phyloP scores from a whole-genome alignment of 2,888 invertebrate genomes.

The Galerucella calmariensis region DNA sequence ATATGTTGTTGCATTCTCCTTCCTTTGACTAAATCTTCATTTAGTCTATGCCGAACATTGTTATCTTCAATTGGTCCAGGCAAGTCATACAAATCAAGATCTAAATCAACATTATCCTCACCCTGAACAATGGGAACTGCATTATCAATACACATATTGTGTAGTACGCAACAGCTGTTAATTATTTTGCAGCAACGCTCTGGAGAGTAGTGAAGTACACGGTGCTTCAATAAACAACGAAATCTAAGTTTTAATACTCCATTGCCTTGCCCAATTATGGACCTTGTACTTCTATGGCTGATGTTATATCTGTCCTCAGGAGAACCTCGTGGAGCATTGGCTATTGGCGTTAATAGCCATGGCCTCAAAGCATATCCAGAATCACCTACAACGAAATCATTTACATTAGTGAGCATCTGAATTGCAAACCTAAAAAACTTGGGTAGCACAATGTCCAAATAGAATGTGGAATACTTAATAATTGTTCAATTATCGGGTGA shows the following conservation, averaged over 20 bases:
- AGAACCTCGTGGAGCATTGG: slow-evolving; percentile 4
- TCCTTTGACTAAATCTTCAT: too few relatives aligned
- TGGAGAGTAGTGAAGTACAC: slow-evolving; percentile 13
- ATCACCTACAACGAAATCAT: slow-evolving; percentile 11
- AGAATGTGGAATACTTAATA: background rate
- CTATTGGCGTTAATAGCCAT: slow-evolving; percentile 21
- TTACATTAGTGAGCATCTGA: slow-evolving; percentile 20
- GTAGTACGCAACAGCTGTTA: background rate
- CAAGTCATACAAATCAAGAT: background rate
- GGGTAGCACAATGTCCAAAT: background rate
- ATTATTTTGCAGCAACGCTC: slow-evolving; percentile 1
- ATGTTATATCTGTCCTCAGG: slow-evolving; percentile 4
- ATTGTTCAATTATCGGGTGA: slow-evolving; percentile 20
- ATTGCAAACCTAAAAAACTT: slow-evolving; percentile 2
- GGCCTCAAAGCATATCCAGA: slow-evolving; percentile 23
- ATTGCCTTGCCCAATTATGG: background rate
- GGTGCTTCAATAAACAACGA: slow-evolving; percentile 8
- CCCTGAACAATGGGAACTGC: background rate
- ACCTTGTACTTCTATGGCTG: background rate
- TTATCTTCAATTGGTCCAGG: too few relatives aligned
- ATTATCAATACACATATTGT: background rate
- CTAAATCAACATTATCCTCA: background rate
- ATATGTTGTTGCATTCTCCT: too few relatives aligned
- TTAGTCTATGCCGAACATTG: too few relatives aligned
- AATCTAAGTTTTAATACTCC: slow-evolving; percentile 4